A percentile compares a stretch with the other conserved stretches of the same genome.
Evolutionary conservation across 2,797 vertebrate species (phyloP).

Genomic region (Bradypodion ventrale): DNA sequence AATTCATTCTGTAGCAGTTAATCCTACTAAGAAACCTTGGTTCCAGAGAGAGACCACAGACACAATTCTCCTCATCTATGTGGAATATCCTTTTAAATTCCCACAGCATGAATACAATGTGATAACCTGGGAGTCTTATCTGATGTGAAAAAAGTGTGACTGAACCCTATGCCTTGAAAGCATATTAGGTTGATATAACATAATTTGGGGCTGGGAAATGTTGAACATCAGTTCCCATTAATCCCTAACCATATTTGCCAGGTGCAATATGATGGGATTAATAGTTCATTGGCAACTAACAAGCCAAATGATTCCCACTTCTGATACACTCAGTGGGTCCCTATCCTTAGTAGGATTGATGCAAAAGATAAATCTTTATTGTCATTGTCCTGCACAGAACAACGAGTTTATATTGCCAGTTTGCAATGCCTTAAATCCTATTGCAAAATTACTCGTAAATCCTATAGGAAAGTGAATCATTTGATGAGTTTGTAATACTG

Average conservation of each 20-base stretch:
- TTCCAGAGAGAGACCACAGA: neutral
- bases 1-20: too few species aligned
- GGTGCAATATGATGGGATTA: too few species aligned
- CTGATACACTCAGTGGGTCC: neutral
- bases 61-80: neutral
- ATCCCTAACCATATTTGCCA: neutral
- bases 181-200: neutral
- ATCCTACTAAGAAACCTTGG: neutral
- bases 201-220: neutral
- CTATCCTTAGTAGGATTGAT: neutral
- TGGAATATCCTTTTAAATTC: neutral
- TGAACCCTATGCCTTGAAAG: neutral
- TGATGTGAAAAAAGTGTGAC: neutral
- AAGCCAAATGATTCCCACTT: neutral
- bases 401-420: neutral
- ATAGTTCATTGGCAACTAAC: neutral
- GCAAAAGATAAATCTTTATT: too few species aligned
- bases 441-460: neutral
- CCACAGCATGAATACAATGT: neutral
- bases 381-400: too few species aligned
- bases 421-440: neutral
- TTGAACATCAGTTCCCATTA: neutral
- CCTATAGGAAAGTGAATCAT: neutral
- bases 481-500: neutral
- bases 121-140: too few species aligned